These are phyloP conservation scores for Clinocottus analis DNA, from an alignment of 2,113 vertebrate genomes.

Conservation along the genomic window DNA sequence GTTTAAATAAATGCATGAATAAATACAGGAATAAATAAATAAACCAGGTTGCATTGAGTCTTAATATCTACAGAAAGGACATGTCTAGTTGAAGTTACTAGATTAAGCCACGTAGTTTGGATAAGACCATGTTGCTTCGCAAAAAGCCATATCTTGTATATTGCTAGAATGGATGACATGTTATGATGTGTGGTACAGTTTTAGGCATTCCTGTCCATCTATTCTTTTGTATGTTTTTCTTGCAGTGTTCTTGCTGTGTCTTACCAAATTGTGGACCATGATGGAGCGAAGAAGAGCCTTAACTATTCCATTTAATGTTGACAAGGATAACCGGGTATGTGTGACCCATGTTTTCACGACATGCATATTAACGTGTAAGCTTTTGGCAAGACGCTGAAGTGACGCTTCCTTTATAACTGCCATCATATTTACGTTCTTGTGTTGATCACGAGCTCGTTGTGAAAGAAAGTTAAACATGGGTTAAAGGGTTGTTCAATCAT, in stretches of 20 bases:
- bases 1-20: too few relatives aligned
- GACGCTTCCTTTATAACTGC: not conserved
- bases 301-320: slow-evolving; percentile 67
- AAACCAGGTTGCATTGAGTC: not conserved
- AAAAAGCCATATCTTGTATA: not conserved
- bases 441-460: not conserved
- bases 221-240: slow-evolving; percentile 3
- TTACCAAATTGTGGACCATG: slow-evolving; percentile 35
- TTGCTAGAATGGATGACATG: not conserved
- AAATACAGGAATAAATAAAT: too few relatives aligned
- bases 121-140: not conserved
- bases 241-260: slow-evolving; percentile 50
- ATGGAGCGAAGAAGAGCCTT: slow-evolving; percentile 76
- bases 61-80: not conserved
- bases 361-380: not conserved
- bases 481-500: not conserved
- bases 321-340: slow-evolving; percentile 69
- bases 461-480: not conserved
- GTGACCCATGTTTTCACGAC: not conserved
- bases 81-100: not conserved
- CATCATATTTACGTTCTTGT: not conserved
- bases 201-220: not conserved
- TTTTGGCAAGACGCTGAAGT: not conserved
- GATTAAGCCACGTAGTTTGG: not conserved
- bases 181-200: not conserved